These are phyloP conservation scores for Nezara viridula DNA, from an alignment of 2,888 invertebrate genomes.

Conservation along the genomic window DNA sequence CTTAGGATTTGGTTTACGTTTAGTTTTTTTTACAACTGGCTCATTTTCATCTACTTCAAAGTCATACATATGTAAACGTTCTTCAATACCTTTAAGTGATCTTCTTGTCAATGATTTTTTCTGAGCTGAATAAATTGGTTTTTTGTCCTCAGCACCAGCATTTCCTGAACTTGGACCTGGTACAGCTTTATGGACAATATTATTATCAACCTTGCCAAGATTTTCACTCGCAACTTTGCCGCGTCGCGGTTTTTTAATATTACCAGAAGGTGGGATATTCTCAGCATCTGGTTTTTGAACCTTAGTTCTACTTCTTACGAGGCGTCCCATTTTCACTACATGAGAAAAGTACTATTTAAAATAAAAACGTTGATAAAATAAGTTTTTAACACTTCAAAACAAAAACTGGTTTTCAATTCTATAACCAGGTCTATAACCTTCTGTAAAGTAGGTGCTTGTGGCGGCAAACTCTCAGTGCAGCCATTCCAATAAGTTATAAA, in stretches of 20 bases:
- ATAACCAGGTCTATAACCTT: neutral
- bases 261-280: neutral
- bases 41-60: slow-evolving; percentile 65
- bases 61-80: slow-evolving; percentile 62
- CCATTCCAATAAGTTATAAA: neutral
- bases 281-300: slow-evolving; percentile 33
- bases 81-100: slow-evolving; percentile 47
- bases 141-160: neutral
- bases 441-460: neutral
- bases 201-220: neutral
- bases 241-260: neutral
- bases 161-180: slow-evolving; percentile 5
- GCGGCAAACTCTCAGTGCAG: slow-evolving; percentile 28
- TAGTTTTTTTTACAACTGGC: slow-evolving; percentile 62
- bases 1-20: slow-evolving; percentile 61
- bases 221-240: neutral
- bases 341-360: neutral
- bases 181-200: neutral
- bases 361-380: neutral
- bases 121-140: slow-evolving; percentile 33
- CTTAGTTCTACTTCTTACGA: slow-evolving; percentile 32
- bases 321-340: slow-evolving; percentile 51
- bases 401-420: neutral
- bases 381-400: neutral
- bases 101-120: slow-evolving; percentile 42